A percentile compares a stretch with the other conserved stretches of the same genome.
Evolutionary conservation across 2,113 vertebrate species (phyloP).

Genomic region (Notarius lentiginosus): DNA sequence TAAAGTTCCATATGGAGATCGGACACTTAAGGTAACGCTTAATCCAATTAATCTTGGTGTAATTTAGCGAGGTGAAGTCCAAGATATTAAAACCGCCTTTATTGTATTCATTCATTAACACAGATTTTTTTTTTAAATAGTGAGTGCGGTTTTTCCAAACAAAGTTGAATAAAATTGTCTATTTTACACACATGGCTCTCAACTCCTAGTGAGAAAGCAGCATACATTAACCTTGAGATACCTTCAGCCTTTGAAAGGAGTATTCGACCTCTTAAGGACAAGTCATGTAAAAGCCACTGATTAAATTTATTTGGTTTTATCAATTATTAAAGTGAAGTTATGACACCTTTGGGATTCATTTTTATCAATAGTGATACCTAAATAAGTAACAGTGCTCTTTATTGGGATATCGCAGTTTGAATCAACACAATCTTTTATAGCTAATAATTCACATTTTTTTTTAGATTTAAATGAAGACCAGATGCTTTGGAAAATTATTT

Average conservation of each 20-base stretch:
- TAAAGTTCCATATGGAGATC: too few relatives aligned
- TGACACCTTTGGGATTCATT: neutral
- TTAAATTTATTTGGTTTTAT: neutral
- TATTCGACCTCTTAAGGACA: neutral
- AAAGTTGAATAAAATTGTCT: too few relatives aligned
- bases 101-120: too few relatives aligned
- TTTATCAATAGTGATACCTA: neutral
- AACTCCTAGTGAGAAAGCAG: too few relatives aligned
- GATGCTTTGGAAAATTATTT: neutral
- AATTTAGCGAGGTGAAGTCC: too few relatives aligned
- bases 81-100: too few relatives aligned
- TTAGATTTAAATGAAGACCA: neutral
- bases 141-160: too few relatives aligned
- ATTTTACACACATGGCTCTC: too few relatives aligned
- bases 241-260: neutral
- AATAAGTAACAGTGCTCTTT: neutral
- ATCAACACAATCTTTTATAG: neutral
- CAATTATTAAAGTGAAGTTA: neutral
- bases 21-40: too few relatives aligned
- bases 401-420: neutral
- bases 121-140: too few relatives aligned
- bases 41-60: too few relatives aligned
- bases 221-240: neutral
- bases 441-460: neutral
- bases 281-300: neutral